Conservation (phyloP, 2,797 vertebrate genomes). For the Takifugu rubripes region DNA sequence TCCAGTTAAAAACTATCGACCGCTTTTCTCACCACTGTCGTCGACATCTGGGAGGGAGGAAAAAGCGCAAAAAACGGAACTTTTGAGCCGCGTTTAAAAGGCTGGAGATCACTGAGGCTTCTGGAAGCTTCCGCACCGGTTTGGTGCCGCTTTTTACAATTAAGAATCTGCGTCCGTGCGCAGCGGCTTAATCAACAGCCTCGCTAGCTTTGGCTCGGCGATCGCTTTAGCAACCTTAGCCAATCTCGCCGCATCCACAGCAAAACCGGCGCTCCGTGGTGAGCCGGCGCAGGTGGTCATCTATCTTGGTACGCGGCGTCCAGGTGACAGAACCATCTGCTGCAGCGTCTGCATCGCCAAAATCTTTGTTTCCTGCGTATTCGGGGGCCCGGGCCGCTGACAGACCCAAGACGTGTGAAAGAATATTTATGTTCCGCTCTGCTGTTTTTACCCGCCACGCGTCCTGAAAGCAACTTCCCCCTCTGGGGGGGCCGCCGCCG, state of each 20-base stretch:
- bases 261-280: background rate
- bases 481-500: constrained; percentile 17
- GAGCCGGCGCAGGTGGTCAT: constrained; percentile 62
- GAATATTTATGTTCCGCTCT: background rate
- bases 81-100: constrained; percentile 1
- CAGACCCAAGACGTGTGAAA: constrained; percentile 17
- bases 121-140: no score
- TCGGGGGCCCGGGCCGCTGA: constrained; percentile 25
- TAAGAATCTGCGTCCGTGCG: constrained; percentile 24
- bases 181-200: constrained; percentile 30
- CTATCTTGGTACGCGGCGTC: constrained; percentile 54
- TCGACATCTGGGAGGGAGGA: no score
- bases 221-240: constrained; percentile 38
- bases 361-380: constrained; percentile 39
- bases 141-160: background rate
- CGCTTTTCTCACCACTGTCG: constrained; percentile 11
- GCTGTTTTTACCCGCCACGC: constrained; percentile 1
- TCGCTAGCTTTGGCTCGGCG: constrained; percentile 22
- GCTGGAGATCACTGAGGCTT: no score
- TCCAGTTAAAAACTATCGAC: constrained; percentile 12
- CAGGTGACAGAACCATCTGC: constrained; percentile 73
- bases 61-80: constrained; percentile 16
- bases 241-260: constrained; percentile 7
- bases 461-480: constrained; percentile 2
- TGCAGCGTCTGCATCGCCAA: constrained; percentile 33